Evolutionary conservation across 92 coral and sea anemone species (phyloP).

Genomic region (Actinostola sp.): DNA sequence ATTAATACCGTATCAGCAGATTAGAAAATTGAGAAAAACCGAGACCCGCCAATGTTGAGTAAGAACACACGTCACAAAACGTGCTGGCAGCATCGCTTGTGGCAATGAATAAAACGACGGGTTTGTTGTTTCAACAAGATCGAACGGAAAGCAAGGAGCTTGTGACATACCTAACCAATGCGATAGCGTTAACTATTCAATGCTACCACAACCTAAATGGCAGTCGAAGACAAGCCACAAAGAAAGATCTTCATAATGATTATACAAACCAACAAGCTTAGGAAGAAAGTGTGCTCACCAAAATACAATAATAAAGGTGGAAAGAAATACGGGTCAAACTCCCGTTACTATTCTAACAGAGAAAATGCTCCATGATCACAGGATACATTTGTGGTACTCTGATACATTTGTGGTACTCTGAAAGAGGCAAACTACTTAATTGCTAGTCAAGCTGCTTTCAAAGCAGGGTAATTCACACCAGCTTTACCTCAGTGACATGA

Average conservation of each 20-base stretch:
- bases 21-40: slow-evolving; percentile 36
- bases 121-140: slow-evolving; percentile 18
- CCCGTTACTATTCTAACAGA: slow-evolving; percentile 1
- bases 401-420: no score
- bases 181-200: slow-evolving; percentile 62
- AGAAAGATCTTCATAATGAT: slow-evolving; percentile 56
- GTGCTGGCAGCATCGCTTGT: slow-evolving; percentile 46
- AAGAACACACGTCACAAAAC: slow-evolving; percentile 41
- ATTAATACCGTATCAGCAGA: no score
- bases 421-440: not conserved
- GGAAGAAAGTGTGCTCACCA: slow-evolving; percentile 43
- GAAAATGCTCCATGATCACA: no score
- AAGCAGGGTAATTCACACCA: slow-evolving; percentile 38
- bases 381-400: no score
- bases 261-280: slow-evolving; percentile 54
- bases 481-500: slow-evolving; percentile 33
- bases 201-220: slow-evolving; percentile 56
- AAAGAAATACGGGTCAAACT: not conserved
- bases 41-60: slow-evolving; percentile 52
- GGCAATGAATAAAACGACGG: slow-evolving; percentile 50
- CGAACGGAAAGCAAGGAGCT: slow-evolving; percentile 35
- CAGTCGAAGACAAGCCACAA: slow-evolving; percentile 45
- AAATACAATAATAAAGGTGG: not conserved
- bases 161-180: slow-evolving; percentile 57
- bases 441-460: slow-evolving; percentile 34